Evolutionary conservation across 2,113 vertebrate genomes (phyloP).

Genomic region (Neogobius melanostomus): DNA sequence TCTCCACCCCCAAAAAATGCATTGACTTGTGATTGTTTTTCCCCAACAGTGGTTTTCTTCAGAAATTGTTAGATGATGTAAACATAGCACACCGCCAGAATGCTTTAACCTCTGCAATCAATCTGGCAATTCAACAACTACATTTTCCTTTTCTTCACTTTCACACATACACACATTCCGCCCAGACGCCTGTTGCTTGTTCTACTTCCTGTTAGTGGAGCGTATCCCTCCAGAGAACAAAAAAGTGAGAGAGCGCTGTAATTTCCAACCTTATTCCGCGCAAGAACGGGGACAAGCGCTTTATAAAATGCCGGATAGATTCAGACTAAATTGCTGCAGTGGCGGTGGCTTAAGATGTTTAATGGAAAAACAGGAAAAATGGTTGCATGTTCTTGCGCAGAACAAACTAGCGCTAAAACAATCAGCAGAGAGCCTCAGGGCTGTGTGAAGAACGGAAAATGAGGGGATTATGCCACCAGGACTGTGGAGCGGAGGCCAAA

Average conservation of each 20-base stretch:
- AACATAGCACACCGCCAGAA: conserved; percentile 16
- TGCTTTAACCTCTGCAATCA: conserved; percentile 47
- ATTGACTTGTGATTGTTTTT: conserved; percentile 38
- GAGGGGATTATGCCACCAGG: conserved; percentile 60
- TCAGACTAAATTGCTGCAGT: conserved; percentile 51
- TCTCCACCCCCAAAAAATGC: conserved; percentile 37
- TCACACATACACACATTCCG: conserved; percentile 5
- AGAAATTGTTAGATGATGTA: conserved; percentile 37
- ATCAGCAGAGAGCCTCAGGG: conserved; percentile 58
- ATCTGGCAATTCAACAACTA: conserved; percentile 11
- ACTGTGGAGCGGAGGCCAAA: conserved; percentile 43
- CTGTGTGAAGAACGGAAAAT: conserved; percentile 63
- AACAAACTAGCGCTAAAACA: conserved; percentile 61
- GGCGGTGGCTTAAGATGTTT: conserved; percentile 51
- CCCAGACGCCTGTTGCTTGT: conserved; percentile 49
- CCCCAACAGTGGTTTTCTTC: conserved; percentile 43
- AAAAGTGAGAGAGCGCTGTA: conserved; percentile 54
- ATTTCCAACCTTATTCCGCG: conserved; percentile 62
- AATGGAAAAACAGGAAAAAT: conserved; percentile 44
- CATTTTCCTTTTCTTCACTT: background rate
- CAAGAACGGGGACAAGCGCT: conserved; percentile 18
- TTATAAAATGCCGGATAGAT: conserved; percentile 54
- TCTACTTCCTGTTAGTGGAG: conserved; percentile 58
- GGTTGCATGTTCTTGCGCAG: conserved; percentile 61
- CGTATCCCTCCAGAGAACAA: conserved; percentile 57